Base-by-base conservation (phyloP, 2,113 vertebrate species). In the Pagrus major region DNA sequence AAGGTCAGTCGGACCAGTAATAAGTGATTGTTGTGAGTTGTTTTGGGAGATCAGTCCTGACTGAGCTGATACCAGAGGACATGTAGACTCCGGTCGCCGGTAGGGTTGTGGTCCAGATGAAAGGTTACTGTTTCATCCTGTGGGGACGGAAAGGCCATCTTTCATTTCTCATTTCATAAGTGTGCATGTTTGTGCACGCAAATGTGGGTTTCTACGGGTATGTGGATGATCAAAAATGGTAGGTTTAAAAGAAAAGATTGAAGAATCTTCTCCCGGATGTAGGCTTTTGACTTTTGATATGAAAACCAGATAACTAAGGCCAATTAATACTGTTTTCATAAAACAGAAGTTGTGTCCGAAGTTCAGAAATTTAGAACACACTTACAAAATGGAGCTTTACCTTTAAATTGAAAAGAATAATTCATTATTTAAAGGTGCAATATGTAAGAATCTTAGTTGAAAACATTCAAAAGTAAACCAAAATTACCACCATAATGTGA, bases 121-220 rank as follows among this genome's bases (percentile, higher is more conserved):
- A 92, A 92, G 88, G 90, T 88, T 88, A 81, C 76, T 58, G 42
- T 87, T 87, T 86, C 49, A 83, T 86, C 67, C 81, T 70, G 76
- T 77, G 71, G 78, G 52, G 63, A 89, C 16, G 67, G 85, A 89
- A 89, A 91, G 71, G 86, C 79, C 81, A 90, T 84, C 85, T 89
- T 78, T 90, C 86, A 88, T 89, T 85, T 89, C 78, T 81, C 61
- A 86, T 91, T 91, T 81, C 61, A 84, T 63, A 81, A 76, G 64
- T 23, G 11, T 44, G 33, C 21, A 63, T 52, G 46, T 76, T 37
- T 77, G 51, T 78, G 44, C 54, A 46, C 4, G 4, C 0, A 9
- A 16, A 23, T 76, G 69, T 81, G 74, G 31, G 25, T 79, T 31
- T 56, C 14, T 46, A 14, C 58, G 18, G 14, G 16, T 54, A 7